Evolutionary conservation across 2,888 invertebrate genomes (phyloP).

Genomic region (Leptura quadrifasciata): DNA sequence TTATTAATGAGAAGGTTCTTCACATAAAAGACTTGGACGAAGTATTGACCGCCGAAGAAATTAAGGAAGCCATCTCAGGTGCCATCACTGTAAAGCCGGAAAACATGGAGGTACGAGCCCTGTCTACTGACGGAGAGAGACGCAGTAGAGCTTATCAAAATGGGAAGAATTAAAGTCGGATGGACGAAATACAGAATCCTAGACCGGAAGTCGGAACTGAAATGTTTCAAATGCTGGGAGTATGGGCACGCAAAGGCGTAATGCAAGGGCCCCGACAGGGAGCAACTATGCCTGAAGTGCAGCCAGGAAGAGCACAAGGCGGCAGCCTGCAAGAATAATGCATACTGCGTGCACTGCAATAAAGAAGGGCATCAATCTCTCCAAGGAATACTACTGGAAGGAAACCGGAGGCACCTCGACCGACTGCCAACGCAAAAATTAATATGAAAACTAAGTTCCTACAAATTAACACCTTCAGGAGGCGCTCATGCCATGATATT

Average conservation of each 20-base stretch:
- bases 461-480: no score
- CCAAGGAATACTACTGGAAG: no score
- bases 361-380: no score
- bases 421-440: no score
- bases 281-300: no score
- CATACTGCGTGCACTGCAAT: no score
- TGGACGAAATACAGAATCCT: slow-evolving; percentile 42
- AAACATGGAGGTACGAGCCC: slow-evolving; percentile 46
- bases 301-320: no score
- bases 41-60: slow-evolving; percentile 33
- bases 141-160: slow-evolving; percentile 25
- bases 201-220: slow-evolving; percentile 42
- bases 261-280: slow-evolving; percentile 3
- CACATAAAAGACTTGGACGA: slow-evolving; percentile 51
- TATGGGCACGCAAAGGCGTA: slow-evolving; percentile 44
- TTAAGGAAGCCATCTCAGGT: slow-evolving; percentile 21
- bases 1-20: slow-evolving; percentile 35
- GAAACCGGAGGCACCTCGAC: no score
- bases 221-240: slow-evolving; percentile 51
- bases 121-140: slow-evolving; percentile 39
- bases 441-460: no score
- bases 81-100: slow-evolving; percentile 30
- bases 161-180: slow-evolving; percentile 40
- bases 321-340: no score
- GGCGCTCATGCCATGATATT: no score